Conservation (phyloP, 2,797 vertebrate genomes). For the Smutsia temminckii region DNA sequence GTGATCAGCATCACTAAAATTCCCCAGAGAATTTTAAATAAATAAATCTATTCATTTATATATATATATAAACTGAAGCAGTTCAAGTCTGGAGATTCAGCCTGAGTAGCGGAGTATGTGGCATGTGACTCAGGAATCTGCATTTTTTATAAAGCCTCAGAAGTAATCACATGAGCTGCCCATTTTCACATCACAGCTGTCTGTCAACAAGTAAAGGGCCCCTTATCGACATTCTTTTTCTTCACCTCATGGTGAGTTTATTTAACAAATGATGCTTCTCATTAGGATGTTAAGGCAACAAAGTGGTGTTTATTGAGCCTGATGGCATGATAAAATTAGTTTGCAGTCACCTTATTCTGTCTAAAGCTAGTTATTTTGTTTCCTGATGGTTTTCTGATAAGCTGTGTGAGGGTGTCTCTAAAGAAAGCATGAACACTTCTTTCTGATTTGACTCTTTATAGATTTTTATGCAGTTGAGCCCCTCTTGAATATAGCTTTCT, state of each 20-base stretch:
- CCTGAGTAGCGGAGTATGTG: not conserved
- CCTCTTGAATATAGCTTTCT: not conserved
- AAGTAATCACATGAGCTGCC: not conserved
- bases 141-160: not conserved
- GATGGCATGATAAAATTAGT: not conserved
- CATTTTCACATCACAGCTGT: not conserved
- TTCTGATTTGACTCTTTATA: not conserved
- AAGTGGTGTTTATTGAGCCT: not conserved
- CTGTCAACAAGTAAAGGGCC: not conserved
- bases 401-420: not conserved
- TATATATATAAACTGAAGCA: not conserved
- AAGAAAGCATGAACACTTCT: not conserved
- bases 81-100: not conserved
- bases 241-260: slow-evolving; percentile 16
- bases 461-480: not conserved
- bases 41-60: not conserved
- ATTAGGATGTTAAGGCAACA: not conserved
- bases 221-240: not conserved
- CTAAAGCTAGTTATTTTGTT: not conserved
- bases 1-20: not conserved
- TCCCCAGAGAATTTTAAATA: not conserved
- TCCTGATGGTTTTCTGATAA: not conserved
- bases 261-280: not conserved
- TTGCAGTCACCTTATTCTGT: not conserved
- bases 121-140: not conserved